Evolutionary conservation across 2,113 vertebrate species (phyloP).

Genomic region (Mustela nigripes): DNA sequence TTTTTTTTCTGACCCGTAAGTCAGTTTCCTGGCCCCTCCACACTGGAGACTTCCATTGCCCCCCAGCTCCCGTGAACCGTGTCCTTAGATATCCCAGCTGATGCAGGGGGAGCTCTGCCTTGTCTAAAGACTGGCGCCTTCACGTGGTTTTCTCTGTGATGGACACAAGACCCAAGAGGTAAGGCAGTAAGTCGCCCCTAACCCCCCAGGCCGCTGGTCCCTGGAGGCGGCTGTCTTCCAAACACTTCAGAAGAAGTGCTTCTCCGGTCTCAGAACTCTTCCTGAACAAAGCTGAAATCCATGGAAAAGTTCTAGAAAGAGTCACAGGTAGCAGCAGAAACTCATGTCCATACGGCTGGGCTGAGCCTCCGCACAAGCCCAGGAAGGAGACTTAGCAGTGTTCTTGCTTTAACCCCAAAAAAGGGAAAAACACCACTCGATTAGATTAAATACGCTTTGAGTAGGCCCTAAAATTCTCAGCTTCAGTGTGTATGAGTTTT

Average conservation of each 20-base stretch:
- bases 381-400: not conserved
- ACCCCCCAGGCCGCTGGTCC: rapidly evolving
- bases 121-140: not conserved
- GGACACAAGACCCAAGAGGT: not conserved
- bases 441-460: not conserved
- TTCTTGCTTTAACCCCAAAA: not conserved
- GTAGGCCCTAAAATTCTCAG: not conserved
- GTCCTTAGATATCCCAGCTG: not conserved
- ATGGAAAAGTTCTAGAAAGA: not conserved
- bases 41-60: not conserved
- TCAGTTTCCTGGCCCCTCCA: not conserved
- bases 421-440: not conserved
- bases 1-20: not conserved
- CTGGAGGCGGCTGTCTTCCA: not conserved
- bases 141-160: not conserved
- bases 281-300: not conserved
- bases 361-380: not conserved
- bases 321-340: not conserved
- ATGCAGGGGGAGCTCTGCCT: not conserved
- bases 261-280: not conserved
- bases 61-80: not conserved
- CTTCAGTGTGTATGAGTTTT: not conserved
- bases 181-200: not conserved
- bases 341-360: not conserved
- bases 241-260: not conserved